A percentile compares a stretch with the other conserved stretches of the same genome.
Evolutionary conservation across 2,113 vertebrate species (phyloP).

Genomic region (Prinia subflava): DNA sequence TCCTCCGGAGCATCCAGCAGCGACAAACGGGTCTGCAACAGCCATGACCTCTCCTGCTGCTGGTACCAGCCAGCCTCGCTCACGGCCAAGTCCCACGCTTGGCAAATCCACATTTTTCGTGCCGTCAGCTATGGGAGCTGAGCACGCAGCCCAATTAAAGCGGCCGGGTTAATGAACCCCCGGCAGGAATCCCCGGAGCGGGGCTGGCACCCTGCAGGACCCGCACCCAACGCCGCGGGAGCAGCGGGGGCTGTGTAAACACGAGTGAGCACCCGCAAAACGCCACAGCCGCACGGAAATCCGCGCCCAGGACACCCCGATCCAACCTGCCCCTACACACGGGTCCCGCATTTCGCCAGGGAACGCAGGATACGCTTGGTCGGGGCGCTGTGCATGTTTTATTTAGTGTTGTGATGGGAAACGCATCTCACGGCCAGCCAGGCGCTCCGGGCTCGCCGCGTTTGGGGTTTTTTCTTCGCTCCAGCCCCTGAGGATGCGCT

Average conservation of each 20-base stretch:
- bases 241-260: not conserved
- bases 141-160: not conserved
- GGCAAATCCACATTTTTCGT: not conserved
- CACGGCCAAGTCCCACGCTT: not conserved
- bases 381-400: not conserved
- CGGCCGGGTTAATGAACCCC: not conserved
- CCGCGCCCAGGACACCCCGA: not conserved
- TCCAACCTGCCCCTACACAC: rapidly evolving
- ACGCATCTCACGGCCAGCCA: not conserved
- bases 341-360: not conserved
- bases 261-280: not conserved
- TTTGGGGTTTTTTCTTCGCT: not conserved
- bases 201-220: not conserved
- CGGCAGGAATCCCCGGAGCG: rapidly evolving
- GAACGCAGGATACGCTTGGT: not conserved
- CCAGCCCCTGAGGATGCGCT: not conserved
- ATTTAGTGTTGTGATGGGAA: not conserved
- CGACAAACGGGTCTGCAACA: not conserved
- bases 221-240: not conserved
- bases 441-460: not conserved
- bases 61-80: not conserved
- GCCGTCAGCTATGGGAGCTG: not conserved
- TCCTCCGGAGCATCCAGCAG: not conserved
- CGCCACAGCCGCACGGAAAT: not conserved
- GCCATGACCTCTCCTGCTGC: not conserved